Conservation (phyloP, 2,888 invertebrate genomes). For the Hipparchia sbordonii region DNA sequence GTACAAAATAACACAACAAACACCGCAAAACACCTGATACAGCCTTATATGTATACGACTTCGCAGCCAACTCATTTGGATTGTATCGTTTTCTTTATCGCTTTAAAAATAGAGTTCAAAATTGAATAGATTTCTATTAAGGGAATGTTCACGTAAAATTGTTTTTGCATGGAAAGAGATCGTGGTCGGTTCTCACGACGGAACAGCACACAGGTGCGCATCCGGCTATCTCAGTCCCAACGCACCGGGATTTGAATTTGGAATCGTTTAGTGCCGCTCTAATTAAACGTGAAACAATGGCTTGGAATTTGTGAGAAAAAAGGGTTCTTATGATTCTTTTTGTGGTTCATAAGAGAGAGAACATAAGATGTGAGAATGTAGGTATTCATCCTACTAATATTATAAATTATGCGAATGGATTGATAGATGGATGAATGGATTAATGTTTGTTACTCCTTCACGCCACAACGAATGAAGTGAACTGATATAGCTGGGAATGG, state of each 20-base stretch:
- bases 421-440: too few relatives aligned
- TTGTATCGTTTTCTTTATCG: constrained; percentile 22
- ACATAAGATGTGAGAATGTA: background rate
- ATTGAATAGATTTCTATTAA: constrained; percentile 21
- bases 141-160: constrained; percentile 22
- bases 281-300: constrained; percentile 59
- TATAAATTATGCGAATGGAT: too few relatives aligned
- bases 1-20: constrained; percentile 78
- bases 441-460: too few relatives aligned
- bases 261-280: constrained; percentile 62
- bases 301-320: constrained; percentile 23
- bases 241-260: constrained; percentile 61
- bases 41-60: constrained; percentile 42
- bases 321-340: background rate
- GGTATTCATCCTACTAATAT: too few relatives aligned
- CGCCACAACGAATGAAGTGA: too few relatives aligned
- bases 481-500: too few relatives aligned
- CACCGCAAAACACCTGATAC: constrained; percentile 62
- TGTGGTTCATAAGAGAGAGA: too few relatives aligned
- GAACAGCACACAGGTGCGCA: constrained; percentile 73
- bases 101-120: constrained; percentile 35
- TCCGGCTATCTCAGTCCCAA: constrained; percentile 72
- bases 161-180: constrained; percentile 49
- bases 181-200: constrained; percentile 75
- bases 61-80: constrained; percentile 1